phyloP scores from a whole-genome alignment of 2,797 vertebrate species.

The Notolabrus celidotus region DNA sequence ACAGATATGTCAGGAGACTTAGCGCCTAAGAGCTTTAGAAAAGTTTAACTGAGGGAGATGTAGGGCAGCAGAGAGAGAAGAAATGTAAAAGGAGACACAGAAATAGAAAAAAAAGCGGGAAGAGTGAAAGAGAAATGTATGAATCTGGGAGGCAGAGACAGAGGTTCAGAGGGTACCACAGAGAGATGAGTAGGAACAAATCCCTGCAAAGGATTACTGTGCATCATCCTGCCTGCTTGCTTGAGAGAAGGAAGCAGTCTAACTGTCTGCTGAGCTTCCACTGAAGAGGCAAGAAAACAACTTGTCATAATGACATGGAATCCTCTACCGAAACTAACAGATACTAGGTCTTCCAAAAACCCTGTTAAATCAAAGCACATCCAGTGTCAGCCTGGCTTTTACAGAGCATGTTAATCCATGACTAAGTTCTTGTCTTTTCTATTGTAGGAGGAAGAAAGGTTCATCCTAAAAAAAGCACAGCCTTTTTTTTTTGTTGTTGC shows the following conservation, averaged over 20 bases:
- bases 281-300: slow-evolving; percentile 46
- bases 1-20: slow-evolving; percentile 54
- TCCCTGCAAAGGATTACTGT: slow-evolving; percentile 70
- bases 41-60: slow-evolving; percentile 50
- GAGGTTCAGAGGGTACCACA: slow-evolving; percentile 49
- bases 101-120: slow-evolving; percentile 48
- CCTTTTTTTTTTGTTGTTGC: neutral
- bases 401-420: slow-evolving; percentile 33
- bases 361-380: slow-evolving; percentile 23
- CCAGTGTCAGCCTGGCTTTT: slow-evolving; percentile 11
- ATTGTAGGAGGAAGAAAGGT: slow-evolving; percentile 34
- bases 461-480: slow-evolving; percentile 12
- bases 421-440: slow-evolving; percentile 12
- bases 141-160: slow-evolving; percentile 49
- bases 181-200: slow-evolving; percentile 67
- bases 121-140: slow-evolving; percentile 30
- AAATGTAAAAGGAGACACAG: slow-evolving; percentile 37
- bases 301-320: slow-evolving; percentile 24
- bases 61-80: slow-evolving; percentile 20
- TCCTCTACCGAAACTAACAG: slow-evolving; percentile 19
- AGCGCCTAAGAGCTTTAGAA: slow-evolving; percentile 54
- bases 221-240: slow-evolving; percentile 56
- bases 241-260: slow-evolving; percentile 54
- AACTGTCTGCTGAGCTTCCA: slow-evolving; percentile 44
- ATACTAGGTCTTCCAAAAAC: slow-evolving; percentile 28